Conservation (phyloP, 2,888 invertebrate species). For the Steinernema carpocapsae region DNA sequence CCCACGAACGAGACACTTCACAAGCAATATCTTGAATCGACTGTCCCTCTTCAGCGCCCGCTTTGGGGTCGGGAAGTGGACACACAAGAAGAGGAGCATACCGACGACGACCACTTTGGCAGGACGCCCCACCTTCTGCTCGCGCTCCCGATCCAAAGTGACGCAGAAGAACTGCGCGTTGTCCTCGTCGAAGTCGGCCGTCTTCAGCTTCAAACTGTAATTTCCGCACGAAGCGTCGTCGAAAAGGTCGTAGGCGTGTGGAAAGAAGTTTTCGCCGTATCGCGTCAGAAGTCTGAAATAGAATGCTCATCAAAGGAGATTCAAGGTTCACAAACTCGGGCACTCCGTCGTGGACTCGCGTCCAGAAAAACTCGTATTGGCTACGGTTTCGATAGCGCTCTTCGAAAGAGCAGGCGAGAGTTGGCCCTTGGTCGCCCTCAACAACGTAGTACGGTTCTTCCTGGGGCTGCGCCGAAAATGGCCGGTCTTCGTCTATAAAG, state of each 20-base stretch:
- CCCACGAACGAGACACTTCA: too few relatives aligned
- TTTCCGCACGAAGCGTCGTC: slow-evolving; percentile 73
- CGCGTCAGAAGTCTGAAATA: neutral
- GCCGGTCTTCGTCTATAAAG: slow-evolving; percentile 72
- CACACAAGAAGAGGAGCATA: too few relatives aligned
- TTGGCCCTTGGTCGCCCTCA: slow-evolving; percentile 55
- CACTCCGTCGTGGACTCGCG: slow-evolving; percentile 38
- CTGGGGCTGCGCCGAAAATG: slow-evolving; percentile 58
- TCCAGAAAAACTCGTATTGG: slow-evolving; percentile 48
- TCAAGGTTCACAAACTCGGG: too few relatives aligned
- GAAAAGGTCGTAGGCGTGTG: slow-evolving; percentile 44
- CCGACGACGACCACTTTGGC: slow-evolving; percentile 67
- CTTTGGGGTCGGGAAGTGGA: too few relatives aligned
- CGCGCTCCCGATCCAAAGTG: slow-evolving; percentile 77
- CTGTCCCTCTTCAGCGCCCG: too few relatives aligned
- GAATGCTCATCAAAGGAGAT: too few relatives aligned
- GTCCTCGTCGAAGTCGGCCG: slow-evolving; percentile 86
- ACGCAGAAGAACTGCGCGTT: slow-evolving; percentile 85
- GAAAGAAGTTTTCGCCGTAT: neutral
- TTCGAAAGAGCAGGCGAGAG: slow-evolving; percentile 55
- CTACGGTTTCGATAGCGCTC: slow-evolving; percentile 45
- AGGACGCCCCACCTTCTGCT: slow-evolving; percentile 58
- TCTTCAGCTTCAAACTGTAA: slow-evolving; percentile 86
- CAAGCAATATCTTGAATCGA: too few relatives aligned
- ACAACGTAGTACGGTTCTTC: slow-evolving; percentile 59